Conservation (phyloP, 37 sponge, comb jelly and placozoan species). For the Theonella swinhoei region DNA sequence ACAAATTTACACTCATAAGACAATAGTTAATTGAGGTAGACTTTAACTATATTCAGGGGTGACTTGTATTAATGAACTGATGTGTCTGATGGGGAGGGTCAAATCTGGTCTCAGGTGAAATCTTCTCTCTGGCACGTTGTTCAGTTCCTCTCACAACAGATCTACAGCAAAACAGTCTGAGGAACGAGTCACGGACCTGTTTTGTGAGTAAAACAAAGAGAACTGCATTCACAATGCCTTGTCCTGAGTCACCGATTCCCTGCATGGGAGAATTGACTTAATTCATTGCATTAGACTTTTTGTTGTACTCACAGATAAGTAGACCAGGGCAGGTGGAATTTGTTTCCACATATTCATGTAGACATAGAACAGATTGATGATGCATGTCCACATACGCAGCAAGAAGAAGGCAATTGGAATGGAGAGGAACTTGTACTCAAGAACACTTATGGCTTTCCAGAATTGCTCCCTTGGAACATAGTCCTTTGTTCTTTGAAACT, state of each 20-base stretch:
- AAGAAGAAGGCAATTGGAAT: slow-evolving; percentile 65
- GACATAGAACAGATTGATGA: slow-evolving; percentile 10
- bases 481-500: slow-evolving; percentile 8
- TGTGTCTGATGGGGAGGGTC: too few relatives aligned
- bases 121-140: too few relatives aligned
- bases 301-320: slow-evolving; percentile 26
- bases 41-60: too few relatives aligned
- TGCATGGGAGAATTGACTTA: too few relatives aligned
- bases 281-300: too few relatives aligned
- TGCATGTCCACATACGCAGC: slow-evolving; percentile 64
- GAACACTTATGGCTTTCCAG: slow-evolving; percentile 23
- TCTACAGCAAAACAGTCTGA: neutral
- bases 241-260: slow-evolving; percentile 73
- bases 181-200: slow-evolving; percentile 25
- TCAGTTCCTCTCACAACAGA: too few relatives aligned
- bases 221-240: slow-evolving; percentile 53
- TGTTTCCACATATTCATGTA: neutral
- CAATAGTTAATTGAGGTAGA: too few relatives aligned
- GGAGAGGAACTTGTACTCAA: slow-evolving; percentile 67
- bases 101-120: too few relatives aligned
- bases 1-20: too few relatives aligned
- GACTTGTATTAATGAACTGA: too few relatives aligned
- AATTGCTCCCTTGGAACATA: neutral
- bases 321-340: slow-evolving; percentile 2
- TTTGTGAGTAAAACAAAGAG: slow-evolving; percentile 48